These are phyloP conservation scores for Oreochromis tanganicae DNA, from an alignment of 2,113 vertebrate genomes.

Conservation along the genomic window DNA sequence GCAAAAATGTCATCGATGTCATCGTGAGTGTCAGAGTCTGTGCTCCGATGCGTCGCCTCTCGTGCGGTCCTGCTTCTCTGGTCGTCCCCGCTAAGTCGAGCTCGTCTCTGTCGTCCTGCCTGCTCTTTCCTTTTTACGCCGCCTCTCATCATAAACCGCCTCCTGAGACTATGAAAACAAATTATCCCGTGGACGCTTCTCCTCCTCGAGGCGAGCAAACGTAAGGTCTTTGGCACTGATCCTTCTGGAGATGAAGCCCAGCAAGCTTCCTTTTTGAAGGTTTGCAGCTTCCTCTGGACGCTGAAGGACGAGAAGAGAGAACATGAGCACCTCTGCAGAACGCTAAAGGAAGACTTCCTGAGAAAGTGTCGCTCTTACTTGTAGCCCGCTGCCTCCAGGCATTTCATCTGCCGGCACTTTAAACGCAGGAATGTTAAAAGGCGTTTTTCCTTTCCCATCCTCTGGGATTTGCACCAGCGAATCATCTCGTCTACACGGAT, in stretches of 20 bases:
- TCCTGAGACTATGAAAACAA: background rate
- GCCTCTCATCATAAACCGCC: background rate
- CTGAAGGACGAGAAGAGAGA: constrained; percentile 24
- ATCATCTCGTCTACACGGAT: constrained; percentile 49
- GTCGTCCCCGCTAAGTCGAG: background rate
- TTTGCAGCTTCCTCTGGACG: constrained; percentile 48
- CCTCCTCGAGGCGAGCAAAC: background rate
- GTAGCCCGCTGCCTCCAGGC: constrained; percentile 56
- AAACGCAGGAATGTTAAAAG: constrained; percentile 52
- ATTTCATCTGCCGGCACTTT: constrained; percentile 56
- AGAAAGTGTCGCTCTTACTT: constrained; percentile 48
- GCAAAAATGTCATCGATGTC: constrained; percentile 77
- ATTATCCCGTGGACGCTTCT: background rate
- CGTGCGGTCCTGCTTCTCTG: background rate
- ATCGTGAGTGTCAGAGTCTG: background rate
- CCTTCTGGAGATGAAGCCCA: constrained; percentile 19
- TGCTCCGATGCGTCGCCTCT: background rate
- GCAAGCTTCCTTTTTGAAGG: constrained; percentile 30
- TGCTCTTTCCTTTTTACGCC: background rate
- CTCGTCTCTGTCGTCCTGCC: background rate
- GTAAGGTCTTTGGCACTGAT: background rate
- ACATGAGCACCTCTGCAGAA: background rate
- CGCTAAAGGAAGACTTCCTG: background rate
- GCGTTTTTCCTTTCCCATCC: constrained; percentile 25
- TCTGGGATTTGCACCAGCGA: constrained; percentile 52